Evolutionary conservation across 2,113 vertebrate genomes (phyloP).

Genomic region (Burhinus oedicnemus): DNA sequence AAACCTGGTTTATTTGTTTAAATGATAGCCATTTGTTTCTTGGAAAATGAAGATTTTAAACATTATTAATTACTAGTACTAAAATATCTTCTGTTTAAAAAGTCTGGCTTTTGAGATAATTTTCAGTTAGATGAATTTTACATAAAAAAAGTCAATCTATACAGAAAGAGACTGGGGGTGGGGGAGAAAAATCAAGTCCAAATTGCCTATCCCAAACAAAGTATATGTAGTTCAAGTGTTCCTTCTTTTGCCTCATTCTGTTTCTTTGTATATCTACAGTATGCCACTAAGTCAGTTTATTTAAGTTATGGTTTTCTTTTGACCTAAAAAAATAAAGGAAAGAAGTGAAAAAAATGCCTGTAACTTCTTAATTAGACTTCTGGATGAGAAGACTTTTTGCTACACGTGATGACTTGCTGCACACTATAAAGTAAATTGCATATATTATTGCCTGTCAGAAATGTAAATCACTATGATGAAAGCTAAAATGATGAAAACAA

Average conservation of each 20-base stretch:
- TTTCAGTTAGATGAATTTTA: background rate
- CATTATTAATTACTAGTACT: background rate
- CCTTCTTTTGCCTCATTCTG: background rate
- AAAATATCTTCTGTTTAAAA: background rate
- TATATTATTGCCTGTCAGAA: background rate
- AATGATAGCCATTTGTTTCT: accelerated
- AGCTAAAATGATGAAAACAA: background rate
- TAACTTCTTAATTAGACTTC: background rate
- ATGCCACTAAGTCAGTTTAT: background rate
- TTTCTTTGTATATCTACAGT: background rate
- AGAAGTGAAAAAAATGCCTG: background rate
- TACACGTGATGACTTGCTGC: background rate
- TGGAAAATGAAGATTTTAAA: background rate
- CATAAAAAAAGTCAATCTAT: background rate
- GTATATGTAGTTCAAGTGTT: background rate
- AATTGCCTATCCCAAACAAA: accelerated
- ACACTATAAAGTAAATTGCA: background rate
- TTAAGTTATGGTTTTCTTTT: background rate
- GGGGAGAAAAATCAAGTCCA: background rate
- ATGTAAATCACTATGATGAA: background rate
- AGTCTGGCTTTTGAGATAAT: background rate
- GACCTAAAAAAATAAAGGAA: background rate
- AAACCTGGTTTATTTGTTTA: background rate
- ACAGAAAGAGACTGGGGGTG: background rate
- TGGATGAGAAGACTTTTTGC: background rate